These are phyloP conservation scores for Lepilemur ruficaudatus DNA, from an alignment of 2,797 vertebrate species.

Conservation along the genomic window DNA sequence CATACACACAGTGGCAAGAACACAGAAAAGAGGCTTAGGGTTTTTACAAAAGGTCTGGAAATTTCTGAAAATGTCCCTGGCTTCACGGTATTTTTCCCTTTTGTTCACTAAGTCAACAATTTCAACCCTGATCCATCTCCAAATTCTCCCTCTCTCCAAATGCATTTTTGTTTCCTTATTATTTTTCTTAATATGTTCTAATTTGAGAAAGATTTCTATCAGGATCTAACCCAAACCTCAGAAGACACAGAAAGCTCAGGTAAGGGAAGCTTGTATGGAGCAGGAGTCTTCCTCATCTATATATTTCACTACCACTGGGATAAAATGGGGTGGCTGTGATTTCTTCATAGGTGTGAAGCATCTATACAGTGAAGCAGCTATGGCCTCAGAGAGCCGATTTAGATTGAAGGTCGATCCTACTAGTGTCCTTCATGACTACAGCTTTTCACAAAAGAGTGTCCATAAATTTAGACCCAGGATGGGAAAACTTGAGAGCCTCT, in stretches of 20 bases:
- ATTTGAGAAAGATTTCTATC: background rate
- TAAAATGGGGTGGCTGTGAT: background rate
- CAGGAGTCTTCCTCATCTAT: background rate
- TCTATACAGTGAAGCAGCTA: background rate
- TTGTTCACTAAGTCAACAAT: background rate
- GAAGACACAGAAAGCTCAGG: background rate
- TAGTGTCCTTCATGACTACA: background rate
- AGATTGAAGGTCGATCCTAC: background rate
- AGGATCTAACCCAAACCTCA: background rate
- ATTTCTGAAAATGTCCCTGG: background rate
- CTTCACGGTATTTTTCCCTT: background rate
- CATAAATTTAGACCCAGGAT: background rate
- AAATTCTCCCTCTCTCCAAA: background rate
- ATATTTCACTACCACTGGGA: background rate
- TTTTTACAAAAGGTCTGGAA: background rate
- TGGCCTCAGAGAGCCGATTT: background rate
- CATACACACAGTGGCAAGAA: background rate
- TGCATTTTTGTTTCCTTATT: background rate
- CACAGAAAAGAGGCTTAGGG: background rate
- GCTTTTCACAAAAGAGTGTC: background rate
- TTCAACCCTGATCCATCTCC: background rate
- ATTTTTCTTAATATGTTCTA: background rate
- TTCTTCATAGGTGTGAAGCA: background rate
- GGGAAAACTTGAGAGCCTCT: background rate
- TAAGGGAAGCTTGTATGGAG: background rate